Evolutionary conservation across 2,888 invertebrate genomes (phyloP).

Genomic region (Liposcelis brunnea): DNA sequence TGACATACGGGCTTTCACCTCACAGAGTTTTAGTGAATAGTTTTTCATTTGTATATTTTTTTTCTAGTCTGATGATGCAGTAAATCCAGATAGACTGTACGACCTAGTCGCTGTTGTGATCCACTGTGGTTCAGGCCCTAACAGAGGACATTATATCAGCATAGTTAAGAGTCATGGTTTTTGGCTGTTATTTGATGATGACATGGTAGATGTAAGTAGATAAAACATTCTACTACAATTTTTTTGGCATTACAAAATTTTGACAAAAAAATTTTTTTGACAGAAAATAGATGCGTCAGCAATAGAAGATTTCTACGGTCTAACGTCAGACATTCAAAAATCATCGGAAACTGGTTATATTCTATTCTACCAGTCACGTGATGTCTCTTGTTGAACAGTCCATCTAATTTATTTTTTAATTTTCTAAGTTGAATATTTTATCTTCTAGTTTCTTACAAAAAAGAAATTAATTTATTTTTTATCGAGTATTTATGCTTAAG

Average conservation of each 20-base stretch:
- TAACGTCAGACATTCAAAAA: conserved; percentile 96
- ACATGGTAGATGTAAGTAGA: conserved; percentile 96
- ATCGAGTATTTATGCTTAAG: no score
- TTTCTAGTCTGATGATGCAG: conserved; percentile 88
- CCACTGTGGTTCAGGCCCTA: conserved; percentile 98
- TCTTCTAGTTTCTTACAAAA: no score
- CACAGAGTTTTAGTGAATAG: background rate
- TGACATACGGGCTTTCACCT: no score
- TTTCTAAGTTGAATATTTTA: no score
- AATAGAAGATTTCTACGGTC: conserved; percentile 99
- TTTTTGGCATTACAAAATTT: background rate
- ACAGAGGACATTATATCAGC: conserved; percentile 98
- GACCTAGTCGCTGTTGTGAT: conserved; percentile 98
- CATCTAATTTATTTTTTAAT: background rate
- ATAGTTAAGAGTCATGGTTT: conserved; percentile 99
- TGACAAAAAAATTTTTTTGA: conserved; percentile 17
- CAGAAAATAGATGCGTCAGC: conserved; percentile 98
- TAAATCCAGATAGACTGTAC: conserved; percentile 94
- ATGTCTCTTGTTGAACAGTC: conserved; percentile 23
- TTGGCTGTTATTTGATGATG: conserved; percentile 99
- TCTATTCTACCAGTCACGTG: conserved; percentile 93
- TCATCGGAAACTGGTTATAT: conserved; percentile 99
- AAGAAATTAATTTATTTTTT: no score
- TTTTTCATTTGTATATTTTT: conserved; percentile 6
- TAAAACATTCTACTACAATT: conserved; percentile 9